Base-by-base conservation (phyloP, 53 echinoderm and acorn worm species). In the Holothuria scabra region DNA sequence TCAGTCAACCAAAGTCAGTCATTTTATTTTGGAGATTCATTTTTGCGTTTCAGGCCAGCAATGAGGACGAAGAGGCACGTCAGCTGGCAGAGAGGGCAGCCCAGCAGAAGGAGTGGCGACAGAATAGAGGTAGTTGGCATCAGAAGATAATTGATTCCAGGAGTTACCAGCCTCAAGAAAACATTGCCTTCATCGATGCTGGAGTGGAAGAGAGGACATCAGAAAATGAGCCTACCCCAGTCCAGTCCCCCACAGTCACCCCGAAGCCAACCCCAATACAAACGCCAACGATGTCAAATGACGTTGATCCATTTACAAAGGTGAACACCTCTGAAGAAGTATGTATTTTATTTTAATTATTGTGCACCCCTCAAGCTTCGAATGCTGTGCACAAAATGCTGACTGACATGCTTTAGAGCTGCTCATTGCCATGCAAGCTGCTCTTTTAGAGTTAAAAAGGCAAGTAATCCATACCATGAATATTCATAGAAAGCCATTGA, bases 31-130 rank as follows among this genome's bases (percentile, higher is more conserved):
- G 52, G 52, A 52, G 18, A 52, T 52, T 1, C 18, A 2, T 52
- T 52, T 52, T 52, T n/a, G n/a, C 4, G 5, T 16, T 52, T 52
- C 82, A 96, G 96, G 89, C 96, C 56, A 87, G 87, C 80, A 93
- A 91, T 72, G 96, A 96, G 31, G 96, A 96, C 7, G 93, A 96
- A 57, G 96, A 96, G 64, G 93, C 91, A n/a, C 85, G 91, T 38
- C 84, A 86, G 48, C 83, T 96, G 0, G 96, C 93, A 0, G 96
- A 96, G 65, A 87, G 93, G 79, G 93, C 93, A 35, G 82, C 91
- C 55, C 96, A 96, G 69, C 93, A 93, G 88, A 96, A 96, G 57
- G 93, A 96, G 32, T 88, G 79, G 80, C 67, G 93, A 20, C 91
- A 90, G 24, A 87, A 96, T 12, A 8, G 82, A 34, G 82, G 82